A percentile compares a stretch with the other conserved stretches of the same genome.
Evolutionary conservation across 1,140 invertebrate species (phyloP).

Genomic region (Apolygus lucorum): DNA sequence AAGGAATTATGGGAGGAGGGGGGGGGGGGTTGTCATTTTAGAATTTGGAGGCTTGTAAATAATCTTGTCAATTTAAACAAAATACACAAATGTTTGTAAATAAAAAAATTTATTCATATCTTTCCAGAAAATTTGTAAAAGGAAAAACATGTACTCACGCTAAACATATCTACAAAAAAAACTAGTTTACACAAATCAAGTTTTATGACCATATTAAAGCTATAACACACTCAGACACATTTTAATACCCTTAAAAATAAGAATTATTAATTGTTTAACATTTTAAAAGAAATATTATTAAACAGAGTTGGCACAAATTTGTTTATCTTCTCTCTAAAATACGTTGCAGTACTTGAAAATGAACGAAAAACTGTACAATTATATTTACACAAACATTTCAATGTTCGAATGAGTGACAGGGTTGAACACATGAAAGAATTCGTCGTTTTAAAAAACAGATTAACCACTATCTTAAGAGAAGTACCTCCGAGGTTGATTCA

Average conservation of each 20-base stretch:
- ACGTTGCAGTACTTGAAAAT: neutral
- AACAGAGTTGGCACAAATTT: constrained; percentile 2
- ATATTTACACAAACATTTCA: neutral
- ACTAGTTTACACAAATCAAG: neutral
- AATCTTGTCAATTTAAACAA: too few species aligned
- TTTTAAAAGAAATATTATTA: neutral
- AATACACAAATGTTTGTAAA: too few species aligned
- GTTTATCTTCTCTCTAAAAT: neutral
- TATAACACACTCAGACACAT: neutral
- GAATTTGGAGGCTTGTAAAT: too few species aligned
- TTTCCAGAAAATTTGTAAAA: neutral
- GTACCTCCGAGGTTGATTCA: too few species aligned
- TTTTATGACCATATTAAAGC: neutral
- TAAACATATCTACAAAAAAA: neutral
- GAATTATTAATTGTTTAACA: neutral
- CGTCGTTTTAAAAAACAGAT: too few species aligned
- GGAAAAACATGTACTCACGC: neutral
- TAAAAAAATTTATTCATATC: neutral
- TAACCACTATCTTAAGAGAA: too few species aligned
- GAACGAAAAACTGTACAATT: neutral
- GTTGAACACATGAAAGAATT: too few species aligned
- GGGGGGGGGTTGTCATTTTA: too few species aligned
- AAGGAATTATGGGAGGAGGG: too few species aligned
- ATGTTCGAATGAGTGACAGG: neutral
- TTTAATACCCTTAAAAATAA: constrained; percentile 1